Conservation (phyloP, 2,113 vertebrate genomes). For the Bos taurus region DNA sequence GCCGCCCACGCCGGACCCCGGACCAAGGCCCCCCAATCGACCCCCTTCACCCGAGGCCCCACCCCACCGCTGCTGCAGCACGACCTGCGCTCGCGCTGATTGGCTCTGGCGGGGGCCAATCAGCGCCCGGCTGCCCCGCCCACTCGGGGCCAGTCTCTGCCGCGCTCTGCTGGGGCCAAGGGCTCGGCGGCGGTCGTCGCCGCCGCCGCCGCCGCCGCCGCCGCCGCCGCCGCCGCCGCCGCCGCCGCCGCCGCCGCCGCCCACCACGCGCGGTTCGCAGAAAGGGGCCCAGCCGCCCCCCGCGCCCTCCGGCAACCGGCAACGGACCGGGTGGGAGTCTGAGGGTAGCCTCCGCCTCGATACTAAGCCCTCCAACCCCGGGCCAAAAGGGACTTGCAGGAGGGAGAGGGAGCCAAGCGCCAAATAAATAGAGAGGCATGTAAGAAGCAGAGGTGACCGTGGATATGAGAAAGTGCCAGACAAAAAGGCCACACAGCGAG, state of each 20-base stretch:
- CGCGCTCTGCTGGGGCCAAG: fast-evolving
- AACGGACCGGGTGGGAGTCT: background rate
- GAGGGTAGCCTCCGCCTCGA: background rate
- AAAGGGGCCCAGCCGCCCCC: background rate
- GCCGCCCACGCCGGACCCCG: fast-evolving
- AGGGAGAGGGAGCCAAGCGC: background rate
- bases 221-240: too few relatives aligned
- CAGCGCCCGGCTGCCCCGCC: background rate
- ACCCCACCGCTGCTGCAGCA: background rate
- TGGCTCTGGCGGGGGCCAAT: conserved; percentile 37
- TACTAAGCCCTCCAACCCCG: background rate
- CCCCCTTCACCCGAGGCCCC: background rate
- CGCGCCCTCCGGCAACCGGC: fast-evolving
- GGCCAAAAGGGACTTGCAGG: background rate
- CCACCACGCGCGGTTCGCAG: background rate
- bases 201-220: background rate
- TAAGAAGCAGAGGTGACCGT: conserved; percentile 64
- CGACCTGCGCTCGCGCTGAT: background rate
- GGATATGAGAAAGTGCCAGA: conserved; percentile 42
- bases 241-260: background rate
- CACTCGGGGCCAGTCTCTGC: background rate
- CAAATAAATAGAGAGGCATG: conserved; percentile 42
- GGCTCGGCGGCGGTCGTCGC: background rate
- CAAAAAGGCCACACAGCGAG: conserved; percentile 28
- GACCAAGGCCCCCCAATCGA: background rate